Evolutionary conservation across 2,113 vertebrate genomes (phyloP), one percentile per base, ranked within the genome.

Genomic region (Elaphurus davidianus): DNA sequence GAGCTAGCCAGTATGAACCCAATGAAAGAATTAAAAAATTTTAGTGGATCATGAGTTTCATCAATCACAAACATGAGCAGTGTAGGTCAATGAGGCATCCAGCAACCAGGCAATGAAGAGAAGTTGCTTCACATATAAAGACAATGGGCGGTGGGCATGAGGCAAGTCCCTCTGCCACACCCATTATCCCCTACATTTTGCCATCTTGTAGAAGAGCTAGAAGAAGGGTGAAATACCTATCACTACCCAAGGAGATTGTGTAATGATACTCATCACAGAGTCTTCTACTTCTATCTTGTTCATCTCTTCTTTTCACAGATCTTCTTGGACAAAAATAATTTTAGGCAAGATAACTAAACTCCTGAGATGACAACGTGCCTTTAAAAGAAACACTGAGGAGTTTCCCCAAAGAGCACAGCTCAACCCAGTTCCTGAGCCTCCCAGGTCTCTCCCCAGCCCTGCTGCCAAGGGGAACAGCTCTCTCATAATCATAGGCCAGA

Each of bases 301-400:
- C 14, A 19, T 33, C n/a, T 95, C 47, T 54, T 92, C 52, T 83
- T 59, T 81, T 94, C 89, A 91, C 3, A 62, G 40, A 64, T 45
- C 83, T 92, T 21, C 52, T 28, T 45, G n/a, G 9, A 59, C 47
- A 95, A 94, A 95, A 47, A 67, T 62, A 95, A 85, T 74, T 97
- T 81, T 33, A 96, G 11, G n/a, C 40, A 76, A 79, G 11, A 62
- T 15, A 2, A 43, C 0, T n/a, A 5, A 64, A 83, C 40, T 84
- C 13, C 67, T 55, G 27, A 25, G 27, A 88, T 86, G 36, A 62
- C 17, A 45, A 89, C 40, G 1, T 23, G 28, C 33, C 86, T 30
- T 50, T 50, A 54, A 27, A 91, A 74, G 52, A 40, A 87, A 81
- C n/a, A 55, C n/a, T 27, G 23, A 76, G 11, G 13, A 71, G 43